These are phyloP conservation scores for Romanogobio albipinnatus DNA, from an alignment of 2,113 vertebrate species.

Conservation along the genomic window DNA sequence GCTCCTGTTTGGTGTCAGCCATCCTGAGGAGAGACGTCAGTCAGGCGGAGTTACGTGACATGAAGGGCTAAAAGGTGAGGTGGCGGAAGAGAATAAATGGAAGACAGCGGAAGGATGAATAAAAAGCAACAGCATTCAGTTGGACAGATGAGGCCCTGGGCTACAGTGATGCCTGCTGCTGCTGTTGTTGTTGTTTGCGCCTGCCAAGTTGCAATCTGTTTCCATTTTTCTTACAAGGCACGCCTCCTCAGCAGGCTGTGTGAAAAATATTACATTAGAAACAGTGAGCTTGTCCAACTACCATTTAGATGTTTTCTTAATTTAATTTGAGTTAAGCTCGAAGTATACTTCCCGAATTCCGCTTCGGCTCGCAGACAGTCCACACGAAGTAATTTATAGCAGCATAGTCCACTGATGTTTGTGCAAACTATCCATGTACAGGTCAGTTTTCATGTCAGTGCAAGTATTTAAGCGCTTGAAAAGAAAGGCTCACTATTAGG, in stretches of 20 bases:
- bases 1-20: constrained; percentile 19
- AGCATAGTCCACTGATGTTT: too few species aligned
- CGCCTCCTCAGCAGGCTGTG: background rate
- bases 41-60: constrained; percentile 12
- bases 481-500: background rate
- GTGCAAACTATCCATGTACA: too few species aligned
- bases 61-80: constrained; percentile 45
- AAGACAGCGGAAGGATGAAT: constrained; percentile 43
- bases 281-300: background rate
- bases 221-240: constrained; percentile 44
- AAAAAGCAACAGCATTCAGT: constrained; percentile 55
- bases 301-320: background rate
- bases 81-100: constrained; percentile 29
- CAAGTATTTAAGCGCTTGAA: background rate
- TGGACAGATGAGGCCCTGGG: constrained; percentile 52
- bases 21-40: constrained; percentile 44
- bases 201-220: constrained; percentile 58
- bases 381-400: too few species aligned
- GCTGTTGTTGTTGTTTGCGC: constrained; percentile 38
- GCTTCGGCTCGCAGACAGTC: background rate
- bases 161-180: constrained; percentile 34
- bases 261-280: constrained; percentile 1
- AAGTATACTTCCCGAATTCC: background rate
- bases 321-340: background rate
- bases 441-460: background rate